Evolutionary conservation across 1,140 invertebrate genomes (phyloP).

Genomic region (Parasteatoda tepidariorum): DNA sequence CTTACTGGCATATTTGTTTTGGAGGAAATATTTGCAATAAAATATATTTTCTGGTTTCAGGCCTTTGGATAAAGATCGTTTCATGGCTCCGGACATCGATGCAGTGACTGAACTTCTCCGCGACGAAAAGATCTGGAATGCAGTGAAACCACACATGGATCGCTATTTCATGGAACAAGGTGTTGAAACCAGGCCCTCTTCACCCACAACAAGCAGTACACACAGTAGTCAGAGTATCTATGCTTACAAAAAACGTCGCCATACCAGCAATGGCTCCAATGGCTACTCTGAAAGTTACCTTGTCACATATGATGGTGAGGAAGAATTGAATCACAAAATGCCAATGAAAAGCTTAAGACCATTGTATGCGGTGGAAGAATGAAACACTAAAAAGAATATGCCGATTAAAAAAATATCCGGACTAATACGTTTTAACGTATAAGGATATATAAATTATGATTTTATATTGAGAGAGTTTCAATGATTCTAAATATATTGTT

Average conservation of each 20-base stretch:
- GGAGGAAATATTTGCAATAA: conserved; percentile 15
- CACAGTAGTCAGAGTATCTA: conserved; percentile 4
- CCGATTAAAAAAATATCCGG: no score
- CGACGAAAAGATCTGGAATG: conserved; percentile 74
- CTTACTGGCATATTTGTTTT: no score
- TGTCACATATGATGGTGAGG: not conserved
- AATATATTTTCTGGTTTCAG: conserved; percentile 65
- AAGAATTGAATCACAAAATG: conserved; percentile 2
- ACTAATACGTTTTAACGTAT: no score
- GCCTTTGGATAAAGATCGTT: conserved; percentile 77
- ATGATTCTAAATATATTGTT: no score
- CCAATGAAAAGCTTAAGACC: conserved; percentile 7
- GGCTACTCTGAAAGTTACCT: not conserved
- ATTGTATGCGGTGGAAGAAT: conserved; percentile 31
- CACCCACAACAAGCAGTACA: conserved; percentile 59
- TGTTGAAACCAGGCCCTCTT: conserved; percentile 60
- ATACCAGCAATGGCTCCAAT: conserved; percentile 20
- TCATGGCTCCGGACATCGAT: conserved; percentile 78
- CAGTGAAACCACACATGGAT: conserved; percentile 66
- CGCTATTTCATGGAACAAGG: conserved; percentile 60
- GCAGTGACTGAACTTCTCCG: conserved; percentile 73
- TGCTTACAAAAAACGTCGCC: conserved; percentile 11
- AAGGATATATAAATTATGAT: no score
- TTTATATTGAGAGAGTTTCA: no score
- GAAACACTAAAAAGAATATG: no score